Percentiles rank a stretch among this genome's conserved stretches.
These are phyloP conservation scores for Balanococcus diminutus DNA, from an alignment of 2,888 invertebrate genomes.

Conservation along the genomic window DNA sequence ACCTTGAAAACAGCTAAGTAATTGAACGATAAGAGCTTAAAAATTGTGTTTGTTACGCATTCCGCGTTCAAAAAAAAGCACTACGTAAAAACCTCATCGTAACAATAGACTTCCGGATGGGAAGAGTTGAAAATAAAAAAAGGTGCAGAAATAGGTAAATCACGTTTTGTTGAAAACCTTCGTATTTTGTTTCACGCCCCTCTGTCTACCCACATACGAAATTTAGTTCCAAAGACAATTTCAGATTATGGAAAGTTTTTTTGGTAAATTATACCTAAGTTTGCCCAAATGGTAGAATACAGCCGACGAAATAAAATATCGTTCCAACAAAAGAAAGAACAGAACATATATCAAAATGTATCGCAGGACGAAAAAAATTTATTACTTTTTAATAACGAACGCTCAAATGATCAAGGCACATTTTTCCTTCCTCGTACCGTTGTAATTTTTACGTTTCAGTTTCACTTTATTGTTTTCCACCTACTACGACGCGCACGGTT, in stretches of 20 bases:
- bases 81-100: neutral
- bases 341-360: neutral
- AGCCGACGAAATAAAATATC: neutral
- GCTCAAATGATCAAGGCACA: neutral
- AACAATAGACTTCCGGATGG: neutral
- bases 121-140: neutral
- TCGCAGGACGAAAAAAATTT: neutral
- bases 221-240: constrained; percentile 1
- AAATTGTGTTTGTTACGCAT: no score
- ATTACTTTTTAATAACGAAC: constrained; percentile 10
- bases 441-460: neutral
- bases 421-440: neutral
- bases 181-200: neutral
- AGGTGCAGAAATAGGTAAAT: neutral
- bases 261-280: neutral
- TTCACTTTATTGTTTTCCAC: neutral
- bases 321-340: neutral
- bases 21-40: neutral
- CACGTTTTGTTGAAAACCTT: neutral
- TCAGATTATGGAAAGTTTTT: constrained; percentile 12
- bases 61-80: neutral
- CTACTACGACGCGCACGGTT: neutral
- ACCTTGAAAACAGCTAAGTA: neutral
- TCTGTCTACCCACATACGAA: neutral
- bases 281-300: neutral